Conservation (phyloP, 2,888 invertebrate genomes). For the Tetragnatha montana region DNA sequence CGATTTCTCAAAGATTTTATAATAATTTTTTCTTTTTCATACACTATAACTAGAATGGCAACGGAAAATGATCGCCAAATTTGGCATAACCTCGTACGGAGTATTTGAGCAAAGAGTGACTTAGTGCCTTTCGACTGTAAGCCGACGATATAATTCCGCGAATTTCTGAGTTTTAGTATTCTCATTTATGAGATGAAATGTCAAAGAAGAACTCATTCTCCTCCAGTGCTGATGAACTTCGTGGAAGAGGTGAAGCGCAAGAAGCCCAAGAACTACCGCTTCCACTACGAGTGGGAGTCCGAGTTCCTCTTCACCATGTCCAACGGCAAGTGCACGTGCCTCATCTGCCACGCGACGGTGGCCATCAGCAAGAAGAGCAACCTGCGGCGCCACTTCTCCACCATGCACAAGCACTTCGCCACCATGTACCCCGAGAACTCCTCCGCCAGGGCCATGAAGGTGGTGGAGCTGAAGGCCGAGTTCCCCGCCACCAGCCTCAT, state of each 20-base stretch:
- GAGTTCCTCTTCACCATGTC: constrained; percentile 70
- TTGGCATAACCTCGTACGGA: no score
- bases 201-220: no score
- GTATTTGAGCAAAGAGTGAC: no score
- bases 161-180: no score
- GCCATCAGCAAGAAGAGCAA: constrained; percentile 70
- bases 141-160: no score
- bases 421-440: constrained; percentile 57
- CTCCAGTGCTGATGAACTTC: constrained; percentile 68
- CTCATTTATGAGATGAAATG: no score
- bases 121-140: no score
- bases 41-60: no score
- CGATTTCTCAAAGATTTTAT: no score
- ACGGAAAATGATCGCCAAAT: no score
- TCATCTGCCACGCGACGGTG: constrained; percentile 68
- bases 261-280: constrained; percentile 68
- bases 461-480: constrained; percentile 54
- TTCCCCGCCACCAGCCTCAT: constrained; percentile 49
- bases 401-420: constrained; percentile 68
- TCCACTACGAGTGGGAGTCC: constrained; percentile 69
- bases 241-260: constrained; percentile 65
- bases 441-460: constrained; percentile 58
- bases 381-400: constrained; percentile 63
- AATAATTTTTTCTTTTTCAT: no score
- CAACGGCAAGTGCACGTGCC: constrained; percentile 66